phyloP scores from a whole-genome alignment of 2,113 vertebrate genomes.

The Saccopteryx bilineata region DNA sequence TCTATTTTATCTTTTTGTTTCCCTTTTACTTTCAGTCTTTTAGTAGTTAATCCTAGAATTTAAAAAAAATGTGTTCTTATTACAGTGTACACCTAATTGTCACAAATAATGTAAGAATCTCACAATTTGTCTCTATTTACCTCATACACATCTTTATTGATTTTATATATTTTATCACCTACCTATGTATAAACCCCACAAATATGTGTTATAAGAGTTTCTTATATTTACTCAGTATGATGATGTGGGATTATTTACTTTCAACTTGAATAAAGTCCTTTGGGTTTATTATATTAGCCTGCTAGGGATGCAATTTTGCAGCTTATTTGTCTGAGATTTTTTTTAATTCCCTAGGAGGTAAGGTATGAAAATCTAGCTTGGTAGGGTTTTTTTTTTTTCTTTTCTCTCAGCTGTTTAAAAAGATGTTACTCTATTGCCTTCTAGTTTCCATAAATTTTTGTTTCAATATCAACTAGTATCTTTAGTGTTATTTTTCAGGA shows the following conservation, averaged over 20 bases:
- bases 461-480: background rate
- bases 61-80: background rate
- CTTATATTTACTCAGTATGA: background rate
- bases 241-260: background rate
- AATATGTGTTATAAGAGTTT: background rate
- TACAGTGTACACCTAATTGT: background rate
- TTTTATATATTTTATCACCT: slow-evolving; percentile 38
- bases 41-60: background rate
- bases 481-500: slow-evolving; percentile 1
- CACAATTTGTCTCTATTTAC: background rate
- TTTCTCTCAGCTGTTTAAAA: slow-evolving; percentile 20
- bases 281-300: slow-evolving; percentile 12
- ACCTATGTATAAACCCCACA: background rate
- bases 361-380: background rate
- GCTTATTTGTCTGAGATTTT: background rate
- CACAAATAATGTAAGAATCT: background rate
- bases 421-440: background rate
- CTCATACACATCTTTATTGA: background rate
- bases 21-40: background rate
- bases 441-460: background rate
- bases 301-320: background rate
- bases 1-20: background rate
- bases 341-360: no score
- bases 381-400: background rate
- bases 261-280: background rate